phyloP scores from a whole-genome alignment of 2,888 invertebrate species.

The Blera fallax region DNA sequence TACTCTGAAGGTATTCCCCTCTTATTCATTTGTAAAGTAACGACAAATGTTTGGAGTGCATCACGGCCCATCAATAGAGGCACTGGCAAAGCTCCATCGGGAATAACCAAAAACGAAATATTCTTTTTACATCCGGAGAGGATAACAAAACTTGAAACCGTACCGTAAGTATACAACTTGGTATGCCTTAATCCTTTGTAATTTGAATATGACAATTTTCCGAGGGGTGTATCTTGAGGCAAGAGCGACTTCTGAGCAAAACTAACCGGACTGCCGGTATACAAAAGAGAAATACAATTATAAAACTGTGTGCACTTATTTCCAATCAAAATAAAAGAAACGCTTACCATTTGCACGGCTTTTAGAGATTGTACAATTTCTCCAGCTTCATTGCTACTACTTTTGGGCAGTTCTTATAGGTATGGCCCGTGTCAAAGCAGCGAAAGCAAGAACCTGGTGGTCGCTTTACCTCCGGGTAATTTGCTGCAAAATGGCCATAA shows the following conservation, averaged over 20 bases:
- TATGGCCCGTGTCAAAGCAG: neutral
- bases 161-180: slow-evolving; percentile 11
- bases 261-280: slow-evolving; percentile 52
- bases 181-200: neutral
- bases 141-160: neutral
- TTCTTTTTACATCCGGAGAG: neutral
- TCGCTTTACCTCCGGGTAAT: neutral
- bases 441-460: neutral
- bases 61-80: too few relatives aligned
- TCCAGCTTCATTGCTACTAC: neutral
- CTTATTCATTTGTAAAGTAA: neutral
- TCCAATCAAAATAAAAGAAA: neutral
- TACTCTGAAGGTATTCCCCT: neutral
- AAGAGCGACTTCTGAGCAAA: slow-evolving; percentile 35
- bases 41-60: too few relatives aligned
- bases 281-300: slow-evolving; percentile 29
- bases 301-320: slow-evolving; percentile 1
- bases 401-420: slow-evolving; percentile 12
- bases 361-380: neutral
- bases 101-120: neutral
- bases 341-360: slow-evolving; percentile 39
- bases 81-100: too few relatives aligned
- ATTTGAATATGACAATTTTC: too few relatives aligned
- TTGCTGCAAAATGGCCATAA: neutral
- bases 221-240: slow-evolving; percentile 9